Conservation (phyloP, 2,888 invertebrate species). For the Ceraclea dissimilis region DNA sequence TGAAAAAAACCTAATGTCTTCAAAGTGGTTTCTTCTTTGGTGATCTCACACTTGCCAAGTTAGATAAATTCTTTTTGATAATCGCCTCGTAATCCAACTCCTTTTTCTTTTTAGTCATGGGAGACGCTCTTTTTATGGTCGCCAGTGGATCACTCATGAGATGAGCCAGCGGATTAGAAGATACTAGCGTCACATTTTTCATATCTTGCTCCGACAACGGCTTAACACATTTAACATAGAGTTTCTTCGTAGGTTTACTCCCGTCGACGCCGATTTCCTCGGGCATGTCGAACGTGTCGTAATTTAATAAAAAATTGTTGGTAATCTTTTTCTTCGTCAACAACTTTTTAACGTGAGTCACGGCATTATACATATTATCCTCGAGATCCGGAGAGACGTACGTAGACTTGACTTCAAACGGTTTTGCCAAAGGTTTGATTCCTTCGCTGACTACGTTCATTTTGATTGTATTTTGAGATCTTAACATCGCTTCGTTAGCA, state of each 20-base stretch:
- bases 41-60: background rate
- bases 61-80: background rate
- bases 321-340: background rate
- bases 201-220: too few species aligned
- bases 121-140: background rate
- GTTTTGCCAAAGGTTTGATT: background rate
- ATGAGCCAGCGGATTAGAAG: background rate
- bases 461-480: background rate
- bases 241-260: too few species aligned
- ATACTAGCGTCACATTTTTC: background rate
- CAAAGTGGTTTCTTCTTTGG: background rate
- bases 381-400: background rate
- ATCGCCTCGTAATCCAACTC: background rate
- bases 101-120: background rate
- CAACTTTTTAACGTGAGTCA: background rate
- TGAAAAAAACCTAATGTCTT: too few species aligned
- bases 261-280: background rate
- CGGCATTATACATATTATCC: background rate
- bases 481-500: background rate
- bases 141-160: background rate
- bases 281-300: background rate
- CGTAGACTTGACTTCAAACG: background rate
- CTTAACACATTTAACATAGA: too few species aligned
- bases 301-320: background rate
- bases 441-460: background rate